phyloP scores from a whole-genome alignment of 2,888 invertebrate genomes.

The Cremastinae sp. region DNA sequence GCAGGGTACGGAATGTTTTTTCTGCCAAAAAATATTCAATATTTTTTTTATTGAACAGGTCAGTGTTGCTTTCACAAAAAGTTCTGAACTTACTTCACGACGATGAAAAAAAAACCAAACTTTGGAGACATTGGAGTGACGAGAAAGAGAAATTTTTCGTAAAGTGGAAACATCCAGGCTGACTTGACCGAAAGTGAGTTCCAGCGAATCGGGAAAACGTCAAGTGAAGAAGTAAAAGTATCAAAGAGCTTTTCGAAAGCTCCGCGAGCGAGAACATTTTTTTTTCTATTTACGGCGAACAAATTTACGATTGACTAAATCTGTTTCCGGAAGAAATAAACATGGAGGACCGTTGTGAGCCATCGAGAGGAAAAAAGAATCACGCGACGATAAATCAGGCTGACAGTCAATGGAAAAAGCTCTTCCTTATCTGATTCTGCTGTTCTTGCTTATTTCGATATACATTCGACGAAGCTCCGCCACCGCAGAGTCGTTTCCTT shows the following conservation, averaged over 20 bases:
- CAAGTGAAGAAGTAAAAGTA: conserved; percentile 1
- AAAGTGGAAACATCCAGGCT: conserved; percentile 10
- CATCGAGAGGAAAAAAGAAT: conserved; percentile 5
- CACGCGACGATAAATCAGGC: conserved; percentile 38
- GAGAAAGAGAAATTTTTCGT: conserved; percentile 4
- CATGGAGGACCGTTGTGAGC: conserved; percentile 1
- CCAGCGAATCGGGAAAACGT: not conserved
- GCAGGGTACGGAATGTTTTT: too few species aligned
- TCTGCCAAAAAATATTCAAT: too few species aligned
- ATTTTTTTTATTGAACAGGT: too few species aligned
- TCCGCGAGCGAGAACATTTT: not conserved
- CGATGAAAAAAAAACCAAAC: conserved; percentile 4
- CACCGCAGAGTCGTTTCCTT: not conserved
- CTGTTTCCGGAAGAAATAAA: conserved; percentile 21
- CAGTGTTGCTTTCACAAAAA: too few species aligned
- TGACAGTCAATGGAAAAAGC: conserved; percentile 25
- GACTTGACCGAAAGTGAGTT: not conserved
- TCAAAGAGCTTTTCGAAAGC: not conserved
- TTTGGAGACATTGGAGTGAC: conserved; percentile 1
- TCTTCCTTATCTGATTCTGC: conserved; percentile 2
- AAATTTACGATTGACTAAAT: conserved; percentile 9
- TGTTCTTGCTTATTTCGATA: conserved; percentile 17
- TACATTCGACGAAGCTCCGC: not conserved
- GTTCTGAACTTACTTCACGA: not conserved
- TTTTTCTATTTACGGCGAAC: not conserved